Base-by-base conservation (phyloP, 2,888 invertebrate genomes). In the Ormyrus thymus region DNA sequence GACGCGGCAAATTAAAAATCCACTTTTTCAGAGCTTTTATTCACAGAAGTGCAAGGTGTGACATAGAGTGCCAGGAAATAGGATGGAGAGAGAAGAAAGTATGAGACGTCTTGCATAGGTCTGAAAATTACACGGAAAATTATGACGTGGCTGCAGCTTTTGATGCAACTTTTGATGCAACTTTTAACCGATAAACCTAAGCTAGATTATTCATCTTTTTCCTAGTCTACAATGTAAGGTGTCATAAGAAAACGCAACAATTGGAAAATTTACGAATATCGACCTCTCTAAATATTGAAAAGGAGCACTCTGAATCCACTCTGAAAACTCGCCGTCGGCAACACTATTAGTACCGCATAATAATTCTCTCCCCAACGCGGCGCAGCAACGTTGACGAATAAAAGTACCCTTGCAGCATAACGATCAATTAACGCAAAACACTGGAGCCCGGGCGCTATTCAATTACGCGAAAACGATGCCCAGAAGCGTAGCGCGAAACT, bases 1-100 rank as follows among this genome's bases (percentile, higher is more conserved):
- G 56, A 65, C 43, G 73, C n/a, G 8, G 62, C n/a, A 72, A 72
- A 72, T 72, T 72, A 62, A 72, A 72, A 62, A 45, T 62, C 62
- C 13, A 68, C 68, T 45, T 68, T 68, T 53, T 11, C 55, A 45
- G 43, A 45, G 29, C 29, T 29, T 29, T 29, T 29, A 29, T 29
- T 2, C 29, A 29, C 29, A 66, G 29, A 11, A 10, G 6, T 15
- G 7, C 3, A 51, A 48, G 46, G 10, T n/a, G 8, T 51, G n/a
- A 53, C n/a, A 55, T n/a, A 45, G 13, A 51, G 65, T n/a, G 6
- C 11, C n/a, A n/a, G 43, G 15, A 43, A 56, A 65, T 2, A 29
- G 4, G 29, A 29, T 29, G 29, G 29, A 29, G 29, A 6, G 68
- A 46, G 11, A 29, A n/a, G 9, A 51, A 65, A 51, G 29, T 29